These are phyloP conservation scores for Brienomyrus longianalis DNA, from an alignment of 2,113 vertebrate species.

Conservation along the genomic window DNA sequence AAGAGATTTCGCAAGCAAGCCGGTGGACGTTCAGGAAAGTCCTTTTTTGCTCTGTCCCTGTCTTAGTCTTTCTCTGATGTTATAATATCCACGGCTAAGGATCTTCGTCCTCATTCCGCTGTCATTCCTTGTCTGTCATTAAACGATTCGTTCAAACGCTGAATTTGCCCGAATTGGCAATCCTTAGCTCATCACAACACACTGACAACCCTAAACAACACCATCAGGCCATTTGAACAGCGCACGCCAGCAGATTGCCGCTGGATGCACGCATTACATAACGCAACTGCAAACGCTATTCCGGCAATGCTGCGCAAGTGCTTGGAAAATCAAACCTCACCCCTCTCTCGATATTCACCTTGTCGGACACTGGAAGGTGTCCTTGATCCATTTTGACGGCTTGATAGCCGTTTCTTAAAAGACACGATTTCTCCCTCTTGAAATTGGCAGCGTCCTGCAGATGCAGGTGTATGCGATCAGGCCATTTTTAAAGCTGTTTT, in stretches of 20 bases:
- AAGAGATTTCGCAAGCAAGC: neutral
- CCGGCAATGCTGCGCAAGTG: neutral
- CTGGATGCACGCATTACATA: neutral
- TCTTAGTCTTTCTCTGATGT: neutral
- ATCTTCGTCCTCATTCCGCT: neutral
- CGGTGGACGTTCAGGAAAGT: neutral
- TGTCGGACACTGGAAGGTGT: neutral
- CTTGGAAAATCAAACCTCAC: neutral
- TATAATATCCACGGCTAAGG: neutral
- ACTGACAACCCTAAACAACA: neutral
- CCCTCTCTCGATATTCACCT: neutral
- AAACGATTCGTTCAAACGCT: neutral
- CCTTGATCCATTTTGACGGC: neutral
- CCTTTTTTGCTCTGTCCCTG: neutral
- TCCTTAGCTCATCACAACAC: neutral
- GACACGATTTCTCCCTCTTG: slow-evolving; percentile 24
- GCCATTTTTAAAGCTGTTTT: slow-evolving; percentile 80
- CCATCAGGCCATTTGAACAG: neutral
- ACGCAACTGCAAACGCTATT: neutral
- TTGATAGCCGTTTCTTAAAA: neutral
- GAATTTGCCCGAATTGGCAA: neutral
- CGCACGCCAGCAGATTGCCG: neutral
- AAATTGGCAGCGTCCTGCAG: slow-evolving; percentile 49
- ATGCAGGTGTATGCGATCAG: slow-evolving; percentile 87
- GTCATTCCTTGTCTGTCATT: neutral